Evolutionary conservation across 2,888 invertebrate genomes (phyloP), one percentile per base, ranked within the genome.

Genomic region (Lutraria lutraria): DNA sequence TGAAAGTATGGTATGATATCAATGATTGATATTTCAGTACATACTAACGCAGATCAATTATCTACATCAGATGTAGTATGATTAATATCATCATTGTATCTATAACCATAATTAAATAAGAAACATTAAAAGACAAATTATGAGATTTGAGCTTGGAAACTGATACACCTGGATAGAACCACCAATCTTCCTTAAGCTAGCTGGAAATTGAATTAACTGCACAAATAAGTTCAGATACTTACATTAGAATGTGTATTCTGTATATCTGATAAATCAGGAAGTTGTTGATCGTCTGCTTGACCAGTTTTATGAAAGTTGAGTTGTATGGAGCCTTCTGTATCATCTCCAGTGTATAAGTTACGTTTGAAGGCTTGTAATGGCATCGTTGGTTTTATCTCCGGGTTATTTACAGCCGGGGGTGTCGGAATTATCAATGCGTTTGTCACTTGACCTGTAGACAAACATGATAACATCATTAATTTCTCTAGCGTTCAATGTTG

Each of bases 341-440:
- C 86, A n/a, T 89, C 91, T 19, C 81, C 86, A 2, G 90, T 76
- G 68, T 92, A 88, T 60, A 94, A 80, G 85, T 93, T 92, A 13
- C 94, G 91, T 86, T 94, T 93, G 83, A 95, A 94, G 10, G 90
- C 92, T 72, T 92, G 93, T 19, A 95, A 82, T 8, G 93, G 92
- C 29, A 94, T 83, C 16, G 87, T 91, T 13, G 92, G 91, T 80
- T 89, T 92, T 15, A 88, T 81, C 25, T 92, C 88, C 21, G 92
- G 89, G 31, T 92, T 88, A n/a, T 88, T 56, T 25, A 95, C 76
- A 25, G 91, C 92, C 60, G 90, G 90, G 0, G 94, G 94, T 3
- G 93, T 93, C 31, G 92, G 92, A 29, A 92, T 88, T n/a, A 94
- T 89, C 60, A 93, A 72, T 0, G 88, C 89, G 89, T 95, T 95